Base-by-base conservation (phyloP, 2,113 vertebrate genomes). In the Albula glossodonta region DNA sequence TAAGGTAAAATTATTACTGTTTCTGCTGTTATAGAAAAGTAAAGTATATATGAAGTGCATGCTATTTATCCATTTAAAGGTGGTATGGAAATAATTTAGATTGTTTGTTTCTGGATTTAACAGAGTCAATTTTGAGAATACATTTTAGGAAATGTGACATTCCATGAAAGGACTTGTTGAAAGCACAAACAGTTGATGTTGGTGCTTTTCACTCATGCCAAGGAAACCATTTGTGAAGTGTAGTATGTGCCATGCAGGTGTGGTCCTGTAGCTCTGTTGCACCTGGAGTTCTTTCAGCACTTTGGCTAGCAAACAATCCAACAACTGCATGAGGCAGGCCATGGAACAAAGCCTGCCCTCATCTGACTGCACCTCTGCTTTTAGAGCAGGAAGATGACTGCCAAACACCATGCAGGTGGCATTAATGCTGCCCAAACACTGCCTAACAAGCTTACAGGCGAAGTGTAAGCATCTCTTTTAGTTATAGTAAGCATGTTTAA, bases 321-420 rank as follows among this genome's bases (percentile, higher is more conserved):
- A 9, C 70, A 41, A 17, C 84, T 7, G 56, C 22, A 41, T 60
- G 25, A 19, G 41, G 53, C 41, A 52, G 49, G 70, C 25, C 19
- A n/a, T 17, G 70, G 53, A 52, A 50, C 74, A 85, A 51, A 50
- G 25, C 50, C 31, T 2, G 12, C 4, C 25, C n/a, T 52, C 51
- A 84, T 12, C 63, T 50, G 70, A 48, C 51, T 41, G 48, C 25
- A 49, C 25, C 77, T 19, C 70, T 51, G 74, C 50, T 31, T 48
- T 84, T 56, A 78, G 19, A 57, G 22, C 78, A 78, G 84, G 74
- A 2, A 70, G n/a, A 48, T 60, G 41, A 80, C 77, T 50, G 77
- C 31, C 74, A 79, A 60, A 60, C 84, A 85, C 22, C n/a, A n/a
- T 53, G 77, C 74, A 85, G 74, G 74, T 85, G 84, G 83, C 52